Evolutionary conservation across 2,113 vertebrate genomes (phyloP).

Genomic region (Elgaria multicarinata): DNA sequence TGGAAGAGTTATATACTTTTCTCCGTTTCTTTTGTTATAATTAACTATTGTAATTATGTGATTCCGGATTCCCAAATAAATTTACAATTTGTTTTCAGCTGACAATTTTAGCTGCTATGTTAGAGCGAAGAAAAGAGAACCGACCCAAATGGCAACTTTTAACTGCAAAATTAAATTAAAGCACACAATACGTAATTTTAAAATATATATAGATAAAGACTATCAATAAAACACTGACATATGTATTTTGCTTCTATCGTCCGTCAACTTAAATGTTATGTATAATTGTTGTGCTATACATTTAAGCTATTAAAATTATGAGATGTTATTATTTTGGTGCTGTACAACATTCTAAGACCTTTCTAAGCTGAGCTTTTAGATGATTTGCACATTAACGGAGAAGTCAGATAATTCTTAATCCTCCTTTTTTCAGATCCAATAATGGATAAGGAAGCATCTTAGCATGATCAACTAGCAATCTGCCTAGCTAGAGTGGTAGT

Average conservation of each 20-base stretch:
- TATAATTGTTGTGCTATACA: slow-evolving; percentile 30
- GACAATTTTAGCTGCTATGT: slow-evolving; percentile 60
- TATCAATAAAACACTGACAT: slow-evolving; percentile 35
- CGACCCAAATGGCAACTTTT: slow-evolving; percentile 66
- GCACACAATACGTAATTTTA: slow-evolving; percentile 43
- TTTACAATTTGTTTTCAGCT: slow-evolving; percentile 51
- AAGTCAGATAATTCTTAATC: slow-evolving; percentile 96
- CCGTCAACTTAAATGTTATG: slow-evolving; percentile 50
- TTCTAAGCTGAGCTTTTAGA: slow-evolving; percentile 80
- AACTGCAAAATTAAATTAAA: slow-evolving; percentile 37
- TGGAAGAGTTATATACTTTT: slow-evolving; percentile 45
- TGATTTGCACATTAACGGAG: slow-evolving; percentile 95
- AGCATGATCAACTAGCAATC: slow-evolving; percentile 92
- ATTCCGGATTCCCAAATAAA: slow-evolving; percentile 50
- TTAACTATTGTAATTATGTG: slow-evolving; percentile 38
- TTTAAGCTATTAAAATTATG: slow-evolving; percentile 67
- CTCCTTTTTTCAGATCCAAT: slow-evolving; percentile 94
- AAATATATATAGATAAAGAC: slow-evolving; percentile 42
- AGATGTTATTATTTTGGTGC: slow-evolving; percentile 75
- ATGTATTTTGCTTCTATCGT: slow-evolving; percentile 37
- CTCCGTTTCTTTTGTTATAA: slow-evolving; percentile 45
- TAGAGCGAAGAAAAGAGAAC: slow-evolving; percentile 56
- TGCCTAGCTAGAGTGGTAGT: slow-evolving; percentile 86
- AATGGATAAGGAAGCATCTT: slow-evolving; percentile 90
- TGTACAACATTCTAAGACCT: slow-evolving; percentile 71